Base-by-base conservation (phyloP, 1,140 invertebrate species). In the Coptotermes formosanus region DNA sequence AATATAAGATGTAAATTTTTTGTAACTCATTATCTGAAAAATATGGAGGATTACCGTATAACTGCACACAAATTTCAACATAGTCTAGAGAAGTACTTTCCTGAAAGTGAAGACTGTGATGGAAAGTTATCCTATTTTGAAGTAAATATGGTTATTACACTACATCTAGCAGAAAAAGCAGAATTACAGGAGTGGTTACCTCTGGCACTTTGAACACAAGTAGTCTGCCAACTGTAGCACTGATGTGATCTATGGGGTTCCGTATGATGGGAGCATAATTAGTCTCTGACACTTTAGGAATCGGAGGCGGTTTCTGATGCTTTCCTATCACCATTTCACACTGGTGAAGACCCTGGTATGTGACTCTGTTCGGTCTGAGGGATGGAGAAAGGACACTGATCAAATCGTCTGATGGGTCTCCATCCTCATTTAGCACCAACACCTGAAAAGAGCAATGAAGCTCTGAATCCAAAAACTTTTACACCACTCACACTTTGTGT, bases 231-330 rank as follows among this genome's bases (percentile, higher is more conserved):
- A 95, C 94, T 14, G 94, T 95, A 43, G 95, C 96, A 88, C 96
- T 96, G 44, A 98, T 92, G 52, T 94, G 93, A 92, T 98, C 96
- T 64, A 98, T 95, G 89, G 95, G 96, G 91, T 98, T 97, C 75
- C 96, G 92, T 25, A 95, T 93, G 87, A 95, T 92, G 1, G 97
- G 97, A 83, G 95, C 92, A 88, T 93, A 94, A 88, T 97, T 97
- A 86, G 92, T 91, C 44, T 92, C 91, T 64, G 92, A 92, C 44
- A 93, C 91, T 81, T 92, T 90, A 1, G 94, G 92, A 85, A 92
- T 92, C 52, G 92, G 90, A 85, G 92, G 89, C 30, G 92, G 89
- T 86, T 89, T 89, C 85, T 89, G 89, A 86, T 89, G 87, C 25
- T 75, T 30, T 11, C 64, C 64, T n/a, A 75, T 75, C 87, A 90